Evolutionary conservation across 1,140 invertebrate species (phyloP).

Genomic region (Chelonus insularis): DNA sequence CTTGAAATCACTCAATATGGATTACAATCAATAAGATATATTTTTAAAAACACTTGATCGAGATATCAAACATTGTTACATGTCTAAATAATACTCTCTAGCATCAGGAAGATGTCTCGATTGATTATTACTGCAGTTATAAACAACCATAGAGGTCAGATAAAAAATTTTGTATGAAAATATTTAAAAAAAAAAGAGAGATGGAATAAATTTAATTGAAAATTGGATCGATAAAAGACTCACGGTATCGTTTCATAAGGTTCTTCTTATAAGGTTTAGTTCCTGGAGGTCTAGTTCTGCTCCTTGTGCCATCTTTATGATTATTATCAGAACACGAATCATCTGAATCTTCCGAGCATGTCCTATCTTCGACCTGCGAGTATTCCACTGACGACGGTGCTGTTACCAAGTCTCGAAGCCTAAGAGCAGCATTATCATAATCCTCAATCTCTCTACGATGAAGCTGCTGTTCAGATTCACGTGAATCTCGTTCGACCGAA

Average conservation of each 20-base stretch:
- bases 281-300: conserved; percentile 53
- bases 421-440: conserved; percentile 32
- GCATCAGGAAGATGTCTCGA: too few species aligned
- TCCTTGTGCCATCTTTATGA: conserved; percentile 47
- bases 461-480: conserved; percentile 15
- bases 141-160: too few species aligned
- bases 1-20: not conserved
- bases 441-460: conserved; percentile 39
- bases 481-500: not conserved
- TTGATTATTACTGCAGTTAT: too few species aligned
- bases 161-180: not conserved
- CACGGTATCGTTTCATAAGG: conserved; percentile 86
- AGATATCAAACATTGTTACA: not conserved
- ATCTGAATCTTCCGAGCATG: conserved; percentile 75
- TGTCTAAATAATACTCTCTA: not conserved
- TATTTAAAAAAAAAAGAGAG: not conserved
- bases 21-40: conserved; percentile 6
- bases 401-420: conserved; percentile 27
- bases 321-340: conserved; percentile 67
- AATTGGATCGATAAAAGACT: conserved; percentile 58
- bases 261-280: conserved; percentile 86
- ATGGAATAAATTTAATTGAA: not conserved
- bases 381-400: conserved; percentile 40
- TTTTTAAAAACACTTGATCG: not conserved
- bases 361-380: conserved; percentile 57